Conservation (phyloP, 2,888 invertebrate species). For the Synergus japonicus region DNA sequence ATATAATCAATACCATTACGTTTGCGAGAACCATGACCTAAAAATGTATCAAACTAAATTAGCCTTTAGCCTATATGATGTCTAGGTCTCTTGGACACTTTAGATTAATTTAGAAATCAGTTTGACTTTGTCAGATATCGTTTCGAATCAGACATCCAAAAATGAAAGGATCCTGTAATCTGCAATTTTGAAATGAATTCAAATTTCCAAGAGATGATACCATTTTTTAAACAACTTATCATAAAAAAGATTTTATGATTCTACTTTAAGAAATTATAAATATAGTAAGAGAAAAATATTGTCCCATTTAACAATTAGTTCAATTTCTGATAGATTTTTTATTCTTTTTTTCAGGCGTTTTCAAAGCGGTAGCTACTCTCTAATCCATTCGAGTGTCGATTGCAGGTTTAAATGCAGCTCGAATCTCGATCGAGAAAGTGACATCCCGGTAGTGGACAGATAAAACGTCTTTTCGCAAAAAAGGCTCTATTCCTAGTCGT, state of each 20-base stretch:
- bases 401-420: conserved; percentile 31
- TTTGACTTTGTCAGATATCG: not conserved
- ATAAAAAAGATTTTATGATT: no score
- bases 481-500: conserved; percentile 30
- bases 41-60: conserved; percentile 38
- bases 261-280: not conserved
- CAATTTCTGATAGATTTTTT: not conserved
- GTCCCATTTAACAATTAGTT: not conserved
- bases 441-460: conserved; percentile 28
- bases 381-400: conserved; percentile 25
- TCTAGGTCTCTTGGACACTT: conserved; percentile 17
- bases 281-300: not conserved
- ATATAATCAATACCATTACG: conserved; percentile 28
- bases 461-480: conserved; percentile 31
- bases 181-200: no score
- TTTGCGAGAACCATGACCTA: conserved; percentile 34
- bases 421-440: conserved; percentile 35
- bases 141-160: not conserved
- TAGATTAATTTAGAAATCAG: conserved; percentile 16
- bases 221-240: no score
- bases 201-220: no score
- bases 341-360: not conserved
- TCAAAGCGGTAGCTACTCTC: conserved; percentile 25
- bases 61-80: conserved; percentile 18
- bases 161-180: not conserved